Base-by-base conservation (phyloP, 2,113 vertebrate genomes). In the Dicerorhinus sumatrensis region DNA sequence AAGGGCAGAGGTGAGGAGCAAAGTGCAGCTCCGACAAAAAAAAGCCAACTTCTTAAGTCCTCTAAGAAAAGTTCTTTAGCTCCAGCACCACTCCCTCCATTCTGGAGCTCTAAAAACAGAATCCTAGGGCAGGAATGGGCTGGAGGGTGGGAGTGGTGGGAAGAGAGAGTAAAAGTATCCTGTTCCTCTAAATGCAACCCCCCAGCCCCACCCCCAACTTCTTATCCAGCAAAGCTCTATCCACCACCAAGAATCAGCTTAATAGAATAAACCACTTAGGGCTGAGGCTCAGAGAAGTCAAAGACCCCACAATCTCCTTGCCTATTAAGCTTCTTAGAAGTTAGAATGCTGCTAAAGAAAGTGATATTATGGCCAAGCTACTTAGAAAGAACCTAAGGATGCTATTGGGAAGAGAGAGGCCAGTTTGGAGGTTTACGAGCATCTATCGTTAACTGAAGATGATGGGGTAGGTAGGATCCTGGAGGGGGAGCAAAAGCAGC, bases 251-350 rank as follows among this genome's bases (percentile, higher is more conserved):
- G 93, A 93, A 98, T 95, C 97, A 98, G 96, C 93, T 98, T 98
- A 96, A 97, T 96, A 98, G 96, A 98, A 98, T 96, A 98, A 98
- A 98, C 93, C 97, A 97, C 96, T 98, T 98, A 97, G 96, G 93
- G 91, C 88, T 96, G 67, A 96, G 94, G 91, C 97, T 97, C 92
- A 94, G 81, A 96, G 58, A 96, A 97, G 89, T 97, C 97, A 96
- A 97, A 79, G 36, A 70, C 94, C 89, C 46, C 58, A 67, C 96
- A 73, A 21, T 97, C 77, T 80, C 82, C 72, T 48, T 39, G 89
- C 42, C 82, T 83, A 88, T 93, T 98, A 97, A 98, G 96, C 95
- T 93, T 98, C 98, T 98, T 98, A 97, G 96, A 98, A 98, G 97
- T 98, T 95, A 96, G 97, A 98, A 94, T 16, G 89, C 89, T 81